Conservation (phyloP, 2,113 vertebrate genomes). For the Hystrix brachyura region DNA sequence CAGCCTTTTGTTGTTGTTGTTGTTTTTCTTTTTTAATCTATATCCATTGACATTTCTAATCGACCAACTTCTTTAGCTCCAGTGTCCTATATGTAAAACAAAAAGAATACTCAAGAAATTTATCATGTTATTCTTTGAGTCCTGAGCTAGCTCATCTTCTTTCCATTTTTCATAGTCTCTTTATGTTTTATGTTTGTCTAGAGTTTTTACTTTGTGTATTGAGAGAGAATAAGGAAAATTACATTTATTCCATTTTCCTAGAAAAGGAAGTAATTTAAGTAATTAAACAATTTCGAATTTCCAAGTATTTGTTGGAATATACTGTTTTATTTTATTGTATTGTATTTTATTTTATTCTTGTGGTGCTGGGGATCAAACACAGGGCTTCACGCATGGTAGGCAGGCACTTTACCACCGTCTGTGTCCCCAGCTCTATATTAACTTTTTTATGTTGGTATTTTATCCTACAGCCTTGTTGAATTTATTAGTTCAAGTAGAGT, state of each 20-base stretch:
- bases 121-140: neutral
- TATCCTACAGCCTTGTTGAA: neutral
- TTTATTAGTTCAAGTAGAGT: neutral
- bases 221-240: neutral
- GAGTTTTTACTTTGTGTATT: conserved; percentile 31
- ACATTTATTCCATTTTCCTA: neutral
- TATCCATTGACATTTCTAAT: neutral
- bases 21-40: neutral
- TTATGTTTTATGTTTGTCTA: neutral
- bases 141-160: neutral
- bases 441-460: conserved; percentile 27
- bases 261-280: neutral
- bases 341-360: neutral
- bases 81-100: neutral
- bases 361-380: neutral
- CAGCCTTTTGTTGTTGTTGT: neutral
- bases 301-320: neutral
- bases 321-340: neutral
- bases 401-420: neutral
- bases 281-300: neutral
- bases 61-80: neutral
- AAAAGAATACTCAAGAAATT: neutral
- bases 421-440: neutral
- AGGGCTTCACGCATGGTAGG: neutral
- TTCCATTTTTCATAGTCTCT: neutral